phyloP scores from a whole-genome alignment of 2,888 invertebrate genomes.

The Clepsis dumicolana region DNA sequence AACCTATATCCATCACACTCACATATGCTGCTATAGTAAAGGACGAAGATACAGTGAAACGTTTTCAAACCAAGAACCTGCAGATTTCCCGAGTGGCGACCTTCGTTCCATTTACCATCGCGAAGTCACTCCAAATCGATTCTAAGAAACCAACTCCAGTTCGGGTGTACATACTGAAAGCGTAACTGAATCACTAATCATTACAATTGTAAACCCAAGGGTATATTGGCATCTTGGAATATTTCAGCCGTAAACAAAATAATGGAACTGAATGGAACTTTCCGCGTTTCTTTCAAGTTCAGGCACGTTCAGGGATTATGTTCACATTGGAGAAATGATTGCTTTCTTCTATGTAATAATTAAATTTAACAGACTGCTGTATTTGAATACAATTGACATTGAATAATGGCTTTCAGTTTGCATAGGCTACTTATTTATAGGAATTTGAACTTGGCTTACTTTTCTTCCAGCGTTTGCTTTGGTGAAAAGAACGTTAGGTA shows the following conservation, averaged over 20 bases:
- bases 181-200: constrained; percentile 41
- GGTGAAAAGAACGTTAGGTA: no score
- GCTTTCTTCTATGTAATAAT: neutral
- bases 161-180: constrained; percentile 37
- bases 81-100: constrained; percentile 55
- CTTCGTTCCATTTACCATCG: constrained; percentile 61
- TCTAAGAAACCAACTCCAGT: constrained; percentile 31
- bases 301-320: constrained; percentile 32
- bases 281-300: constrained; percentile 21
- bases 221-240: constrained; percentile 32
- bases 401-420: neutral
- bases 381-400: neutral
- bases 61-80: neutral
- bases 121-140: constrained; percentile 44
- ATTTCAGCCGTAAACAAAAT: constrained; percentile 31
- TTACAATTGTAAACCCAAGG: constrained; percentile 38
- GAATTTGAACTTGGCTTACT: neutral
- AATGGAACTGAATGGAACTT: constrained; percentile 28
- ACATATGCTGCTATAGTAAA: neutral
- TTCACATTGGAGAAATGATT: constrained; percentile 25
- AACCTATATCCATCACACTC: constrained; percentile 23
- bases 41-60: constrained; percentile 10
- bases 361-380: neutral
- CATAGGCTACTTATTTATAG: neutral
- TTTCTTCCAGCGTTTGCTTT: neutral